Conservation (phyloP, 2,888 invertebrate genomes). For the Plebejus anna region DNA sequence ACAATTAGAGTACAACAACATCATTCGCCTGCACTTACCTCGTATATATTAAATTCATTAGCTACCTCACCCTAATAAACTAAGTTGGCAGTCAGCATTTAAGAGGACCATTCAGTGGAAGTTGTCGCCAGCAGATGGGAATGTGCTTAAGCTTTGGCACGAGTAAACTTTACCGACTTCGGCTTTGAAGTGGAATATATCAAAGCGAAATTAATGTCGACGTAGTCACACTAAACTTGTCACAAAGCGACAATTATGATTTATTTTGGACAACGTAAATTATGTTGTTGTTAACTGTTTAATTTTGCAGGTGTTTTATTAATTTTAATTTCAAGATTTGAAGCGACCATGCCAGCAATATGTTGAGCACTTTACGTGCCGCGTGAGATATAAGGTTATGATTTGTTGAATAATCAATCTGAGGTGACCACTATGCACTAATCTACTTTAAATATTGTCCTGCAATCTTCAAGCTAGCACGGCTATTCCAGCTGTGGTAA, state of each 20-base stretch:
- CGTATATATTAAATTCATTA: constrained; percentile 26
- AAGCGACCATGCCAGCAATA: background rate
- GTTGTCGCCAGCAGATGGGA: constrained; percentile 36
- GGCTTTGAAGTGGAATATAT: constrained; percentile 15
- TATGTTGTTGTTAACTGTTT: background rate
- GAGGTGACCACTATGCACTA: too few species aligned
- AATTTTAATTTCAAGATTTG: background rate
- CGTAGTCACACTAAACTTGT: constrained; percentile 14
- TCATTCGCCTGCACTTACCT: background rate
- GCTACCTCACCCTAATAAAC: constrained; percentile 32
- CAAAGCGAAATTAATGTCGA: constrained; percentile 23
- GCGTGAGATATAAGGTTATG: background rate
- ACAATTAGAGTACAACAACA: background rate
- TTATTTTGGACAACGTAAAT: constrained; percentile 13
- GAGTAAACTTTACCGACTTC: constrained; percentile 32
- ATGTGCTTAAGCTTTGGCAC: constrained; percentile 34
- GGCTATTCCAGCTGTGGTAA: too few species aligned
- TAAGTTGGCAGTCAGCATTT: constrained; percentile 33
- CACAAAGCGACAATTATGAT: constrained; percentile 23
- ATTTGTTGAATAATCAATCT: background rate
- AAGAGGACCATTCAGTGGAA: constrained; percentile 34
- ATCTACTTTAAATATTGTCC: too few species aligned
- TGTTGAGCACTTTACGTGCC: background rate
- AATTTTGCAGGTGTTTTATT: background rate
- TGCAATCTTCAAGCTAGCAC: too few species aligned